Evolutionary conservation across 2,113 vertebrate genomes (phyloP).

Genomic region (Dicentrarchus labrax): DNA sequence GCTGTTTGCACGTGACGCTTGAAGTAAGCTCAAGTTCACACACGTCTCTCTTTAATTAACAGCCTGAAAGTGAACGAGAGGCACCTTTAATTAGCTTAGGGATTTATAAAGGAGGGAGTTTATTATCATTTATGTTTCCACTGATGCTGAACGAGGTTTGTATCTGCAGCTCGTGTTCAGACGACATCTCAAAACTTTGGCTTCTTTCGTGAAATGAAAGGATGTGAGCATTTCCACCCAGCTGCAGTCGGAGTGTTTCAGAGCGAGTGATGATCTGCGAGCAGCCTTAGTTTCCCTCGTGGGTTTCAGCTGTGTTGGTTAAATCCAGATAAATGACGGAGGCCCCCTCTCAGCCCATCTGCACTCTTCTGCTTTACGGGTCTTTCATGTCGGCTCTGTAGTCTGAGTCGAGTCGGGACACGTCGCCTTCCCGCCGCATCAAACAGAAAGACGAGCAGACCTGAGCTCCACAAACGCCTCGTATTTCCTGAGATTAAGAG

Average conservation of each 20-base stretch:
- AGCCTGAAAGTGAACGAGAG: background rate
- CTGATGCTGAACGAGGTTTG: no score
- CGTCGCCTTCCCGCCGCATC: constrained; percentile 69
- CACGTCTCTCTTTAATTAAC: background rate
- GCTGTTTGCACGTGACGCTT: constrained; percentile 34
- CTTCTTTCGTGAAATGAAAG: background rate
- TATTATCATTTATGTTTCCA: no score
- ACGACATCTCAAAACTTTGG: no score
- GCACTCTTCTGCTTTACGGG: constrained; percentile 26
- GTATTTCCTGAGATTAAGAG: constrained; percentile 17
- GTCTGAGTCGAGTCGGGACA: constrained; percentile 65
- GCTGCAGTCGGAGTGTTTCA: no score
- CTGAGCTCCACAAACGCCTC: background rate
- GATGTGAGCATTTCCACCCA: no score
- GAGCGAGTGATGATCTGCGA: no score
- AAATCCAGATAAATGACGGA: background rate
- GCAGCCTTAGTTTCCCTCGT: background rate
- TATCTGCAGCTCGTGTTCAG: no score
- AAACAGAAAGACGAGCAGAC: constrained; percentile 10
- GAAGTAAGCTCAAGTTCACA: background rate
- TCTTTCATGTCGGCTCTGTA: constrained; percentile 33
- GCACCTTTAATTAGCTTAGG: background rate
- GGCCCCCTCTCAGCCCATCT: background rate
- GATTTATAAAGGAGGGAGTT: no score
- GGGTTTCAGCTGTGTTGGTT: background rate